These are phyloP conservation scores for Timema cristinae DNA, from an alignment of 2,888 invertebrate species.

Conservation along the genomic window DNA sequence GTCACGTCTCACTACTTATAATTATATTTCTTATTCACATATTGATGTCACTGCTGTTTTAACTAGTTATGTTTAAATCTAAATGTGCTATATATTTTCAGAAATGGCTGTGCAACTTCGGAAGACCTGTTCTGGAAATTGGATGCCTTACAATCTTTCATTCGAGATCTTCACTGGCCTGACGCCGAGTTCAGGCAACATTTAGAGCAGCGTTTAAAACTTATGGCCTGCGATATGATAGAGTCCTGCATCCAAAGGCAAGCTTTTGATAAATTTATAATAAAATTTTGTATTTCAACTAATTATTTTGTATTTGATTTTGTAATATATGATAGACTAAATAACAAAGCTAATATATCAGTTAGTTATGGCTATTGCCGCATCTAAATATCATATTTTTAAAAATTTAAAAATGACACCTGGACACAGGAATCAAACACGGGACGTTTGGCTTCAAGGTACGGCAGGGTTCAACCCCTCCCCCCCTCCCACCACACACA, in stretches of 20 bases:
- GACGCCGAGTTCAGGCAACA: constrained; percentile 96
- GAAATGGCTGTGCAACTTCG: constrained; percentile 96
- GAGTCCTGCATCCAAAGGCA: constrained; percentile 90
- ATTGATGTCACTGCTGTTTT: neutral
- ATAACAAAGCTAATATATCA: no score
- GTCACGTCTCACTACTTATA: neutral
- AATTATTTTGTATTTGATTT: neutral
- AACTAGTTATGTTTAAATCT: neutral
- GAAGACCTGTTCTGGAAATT: constrained; percentile 99
- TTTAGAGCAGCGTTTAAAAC: constrained; percentile 90
- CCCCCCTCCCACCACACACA: no score
- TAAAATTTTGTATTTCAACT: neutral
- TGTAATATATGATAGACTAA: neutral
- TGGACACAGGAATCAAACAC: no score
- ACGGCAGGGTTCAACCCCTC: no score
- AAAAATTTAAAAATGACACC: no score
- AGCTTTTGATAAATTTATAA: neutral
- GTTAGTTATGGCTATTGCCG: neutral
- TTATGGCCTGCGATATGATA: constrained; percentile 99
- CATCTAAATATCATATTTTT: no score
- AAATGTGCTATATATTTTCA: constrained; percentile 41
- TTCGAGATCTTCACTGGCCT: constrained; percentile 97
- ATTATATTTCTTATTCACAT: neutral
- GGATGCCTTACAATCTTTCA: constrained; percentile 96
- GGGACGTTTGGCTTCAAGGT: no score